phyloP scores from a whole-genome alignment of 1,140 invertebrate genomes.

The Pteromalus puparum region DNA sequence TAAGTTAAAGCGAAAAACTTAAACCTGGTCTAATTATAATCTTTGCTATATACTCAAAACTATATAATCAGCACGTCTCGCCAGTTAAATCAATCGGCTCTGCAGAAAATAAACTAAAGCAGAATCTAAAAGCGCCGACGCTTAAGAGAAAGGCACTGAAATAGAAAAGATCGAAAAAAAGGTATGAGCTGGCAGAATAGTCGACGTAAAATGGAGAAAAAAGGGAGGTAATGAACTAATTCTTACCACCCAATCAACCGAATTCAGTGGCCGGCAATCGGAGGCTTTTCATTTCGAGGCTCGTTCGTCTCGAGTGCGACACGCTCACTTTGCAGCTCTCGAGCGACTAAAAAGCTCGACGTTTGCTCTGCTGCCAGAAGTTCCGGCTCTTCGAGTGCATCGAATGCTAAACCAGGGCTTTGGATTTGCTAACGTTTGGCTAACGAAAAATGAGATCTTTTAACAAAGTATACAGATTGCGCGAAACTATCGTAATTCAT shows the following conservation, averaged over 20 bases:
- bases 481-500: too few species aligned
- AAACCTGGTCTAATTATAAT: too few species aligned
- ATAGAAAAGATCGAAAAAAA: not conserved
- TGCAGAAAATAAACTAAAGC: not conserved
- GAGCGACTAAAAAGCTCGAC: not conserved
- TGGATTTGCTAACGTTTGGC: too few species aligned
- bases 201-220: conserved; percentile 14
- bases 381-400: not conserved
- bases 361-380: not conserved
- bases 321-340: conserved; percentile 32
- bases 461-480: too few species aligned
- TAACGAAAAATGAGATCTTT: conserved; percentile 5
- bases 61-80: too few species aligned
- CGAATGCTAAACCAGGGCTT: not conserved
- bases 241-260: conserved; percentile 55
- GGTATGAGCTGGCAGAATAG: not conserved
- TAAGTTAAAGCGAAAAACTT: not conserved
- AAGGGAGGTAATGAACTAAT: conserved; percentile 57
- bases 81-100: not conserved
- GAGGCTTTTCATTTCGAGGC: conserved; percentile 30
- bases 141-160: not conserved
- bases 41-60: too few species aligned
- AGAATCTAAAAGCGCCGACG: not conserved
- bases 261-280: conserved; percentile 45
- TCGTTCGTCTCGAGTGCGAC: conserved; percentile 9